Conservation (phyloP, 2,797 vertebrate species). For the Bradypodion ventrale region DNA sequence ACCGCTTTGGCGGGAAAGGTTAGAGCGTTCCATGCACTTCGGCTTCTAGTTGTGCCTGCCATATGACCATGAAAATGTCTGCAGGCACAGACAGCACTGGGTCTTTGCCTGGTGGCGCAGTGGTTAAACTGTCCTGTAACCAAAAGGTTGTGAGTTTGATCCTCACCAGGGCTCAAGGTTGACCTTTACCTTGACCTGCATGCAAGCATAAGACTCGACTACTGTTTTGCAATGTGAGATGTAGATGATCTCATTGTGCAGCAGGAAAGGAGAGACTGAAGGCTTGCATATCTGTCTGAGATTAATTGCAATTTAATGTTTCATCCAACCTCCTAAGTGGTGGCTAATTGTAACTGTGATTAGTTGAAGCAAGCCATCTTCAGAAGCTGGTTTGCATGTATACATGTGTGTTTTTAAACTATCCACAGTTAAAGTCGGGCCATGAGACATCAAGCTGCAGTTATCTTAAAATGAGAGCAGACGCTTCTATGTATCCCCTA, state of each 20-base stretch:
- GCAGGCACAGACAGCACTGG: too few relatives aligned
- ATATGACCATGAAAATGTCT: too few relatives aligned
- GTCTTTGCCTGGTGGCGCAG: too few relatives aligned
- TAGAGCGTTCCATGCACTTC: too few relatives aligned
- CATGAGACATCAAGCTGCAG: not conserved
- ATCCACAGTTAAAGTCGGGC: not conserved
- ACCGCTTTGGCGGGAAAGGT: too few relatives aligned
- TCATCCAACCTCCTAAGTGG: too few relatives aligned
- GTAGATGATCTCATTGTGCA: not conserved
- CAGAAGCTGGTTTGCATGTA: not conserved
- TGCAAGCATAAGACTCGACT: not conserved
- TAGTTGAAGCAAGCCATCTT: not conserved
- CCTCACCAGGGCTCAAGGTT: too few relatives aligned
- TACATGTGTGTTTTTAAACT: not conserved
- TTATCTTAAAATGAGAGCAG: too few relatives aligned
- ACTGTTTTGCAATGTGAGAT: not conserved
- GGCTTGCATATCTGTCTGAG: not conserved
- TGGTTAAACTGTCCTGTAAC: too few relatives aligned
- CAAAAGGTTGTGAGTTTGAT: too few relatives aligned
- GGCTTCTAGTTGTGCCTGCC: too few relatives aligned
- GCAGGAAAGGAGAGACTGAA: not conserved
- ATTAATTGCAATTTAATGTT: not conserved
- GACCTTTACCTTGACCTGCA: too few relatives aligned
- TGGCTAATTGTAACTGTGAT: not conserved
- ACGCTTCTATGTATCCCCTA: not conserved